Percentiles rank a stretch among this genome's conserved stretches.
phyloP scores from a whole-genome alignment of 2,797 vertebrate genomes.

The Acanthurus leucopareius region DNA sequence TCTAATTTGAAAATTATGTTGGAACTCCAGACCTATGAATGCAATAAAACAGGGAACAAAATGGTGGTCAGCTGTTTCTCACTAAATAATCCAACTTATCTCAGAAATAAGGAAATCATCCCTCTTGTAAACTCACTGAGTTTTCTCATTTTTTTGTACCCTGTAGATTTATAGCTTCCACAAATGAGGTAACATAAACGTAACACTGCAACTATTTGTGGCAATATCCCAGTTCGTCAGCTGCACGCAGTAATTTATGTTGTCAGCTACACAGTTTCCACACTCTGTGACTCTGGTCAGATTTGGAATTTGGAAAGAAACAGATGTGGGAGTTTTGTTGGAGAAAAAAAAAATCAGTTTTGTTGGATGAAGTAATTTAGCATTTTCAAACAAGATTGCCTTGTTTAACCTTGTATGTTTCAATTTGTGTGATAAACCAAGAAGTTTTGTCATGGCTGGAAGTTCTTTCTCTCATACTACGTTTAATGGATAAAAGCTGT shows the following conservation, averaged over 20 bases:
- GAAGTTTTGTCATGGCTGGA: neutral
- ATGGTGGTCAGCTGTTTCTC: neutral
- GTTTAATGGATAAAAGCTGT: neutral
- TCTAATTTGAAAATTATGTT: conserved; percentile 23
- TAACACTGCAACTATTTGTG: conserved; percentile 46
- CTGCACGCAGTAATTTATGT: conserved; percentile 57
- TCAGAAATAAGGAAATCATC: conserved; percentile 34
- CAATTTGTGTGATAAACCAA: conserved; percentile 9
- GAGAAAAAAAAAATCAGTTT: conserved; percentile 16
- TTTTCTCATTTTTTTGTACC: conserved; percentile 18
- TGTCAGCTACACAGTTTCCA: conserved; percentile 48
- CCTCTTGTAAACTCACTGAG: conserved; percentile 5
- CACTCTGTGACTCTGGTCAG: conserved; percentile 27
- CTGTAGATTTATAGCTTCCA: conserved; percentile 46
- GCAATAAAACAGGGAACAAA: neutral
- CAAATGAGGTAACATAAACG: conserved; percentile 61
- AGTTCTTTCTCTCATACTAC: neutral
- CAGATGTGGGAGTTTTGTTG: conserved; percentile 53
- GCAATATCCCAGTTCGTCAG: conserved; percentile 55
- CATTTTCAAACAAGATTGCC: conserved; percentile 10
- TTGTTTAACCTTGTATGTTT: conserved; percentile 9
- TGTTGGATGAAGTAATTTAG: conserved; percentile 30
- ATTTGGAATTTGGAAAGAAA: conserved; percentile 48
- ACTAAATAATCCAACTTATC: conserved; percentile 20
- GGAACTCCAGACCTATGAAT: neutral